Evolutionary conservation across 2,113 vertebrate genomes (phyloP).

Genomic region (Struthio camelus): DNA sequence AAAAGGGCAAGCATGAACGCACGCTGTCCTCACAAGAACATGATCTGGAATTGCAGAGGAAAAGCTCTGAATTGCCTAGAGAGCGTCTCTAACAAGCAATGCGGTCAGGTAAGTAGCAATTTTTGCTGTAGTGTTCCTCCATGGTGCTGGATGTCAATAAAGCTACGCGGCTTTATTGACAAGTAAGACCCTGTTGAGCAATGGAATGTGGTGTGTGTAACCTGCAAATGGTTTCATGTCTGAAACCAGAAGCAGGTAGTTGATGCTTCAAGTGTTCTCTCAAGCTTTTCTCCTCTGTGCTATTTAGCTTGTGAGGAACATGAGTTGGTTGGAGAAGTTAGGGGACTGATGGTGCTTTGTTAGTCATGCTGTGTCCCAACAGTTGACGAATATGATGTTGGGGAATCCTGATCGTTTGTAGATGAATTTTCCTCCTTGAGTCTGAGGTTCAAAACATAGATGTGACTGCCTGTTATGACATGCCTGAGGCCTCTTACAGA

Average conservation of each 20-base stretch:
- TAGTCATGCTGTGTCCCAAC: no score
- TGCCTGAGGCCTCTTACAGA: neutral
- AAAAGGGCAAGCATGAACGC: slow-evolving; percentile 96
- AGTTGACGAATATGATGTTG: neutral
- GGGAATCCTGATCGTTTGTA: neutral
- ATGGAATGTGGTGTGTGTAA: neutral
- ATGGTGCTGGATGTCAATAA: neutral
- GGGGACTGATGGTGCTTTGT: neutral
- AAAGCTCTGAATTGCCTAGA: slow-evolving; percentile 91
- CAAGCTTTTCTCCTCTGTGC: neutral
- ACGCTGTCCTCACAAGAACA: slow-evolving; percentile 97
- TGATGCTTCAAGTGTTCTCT: neutral
- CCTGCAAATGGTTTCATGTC: neutral
- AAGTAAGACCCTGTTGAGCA: neutral
- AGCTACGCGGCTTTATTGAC: neutral
- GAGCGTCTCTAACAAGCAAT: slow-evolving; percentile 97
- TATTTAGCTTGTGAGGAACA: no score
- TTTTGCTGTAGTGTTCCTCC: neutral
- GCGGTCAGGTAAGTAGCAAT: slow-evolving; percentile 89
- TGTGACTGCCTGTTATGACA: neutral
- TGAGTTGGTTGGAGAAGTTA: no score
- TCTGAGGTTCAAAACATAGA: no score
- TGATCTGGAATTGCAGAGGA: slow-evolving; percentile 93
- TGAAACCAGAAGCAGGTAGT: neutral
- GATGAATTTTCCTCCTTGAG: neutral